Conservation (phyloP, 2,888 invertebrate species). For the Ectemnius cavifrons region DNA sequence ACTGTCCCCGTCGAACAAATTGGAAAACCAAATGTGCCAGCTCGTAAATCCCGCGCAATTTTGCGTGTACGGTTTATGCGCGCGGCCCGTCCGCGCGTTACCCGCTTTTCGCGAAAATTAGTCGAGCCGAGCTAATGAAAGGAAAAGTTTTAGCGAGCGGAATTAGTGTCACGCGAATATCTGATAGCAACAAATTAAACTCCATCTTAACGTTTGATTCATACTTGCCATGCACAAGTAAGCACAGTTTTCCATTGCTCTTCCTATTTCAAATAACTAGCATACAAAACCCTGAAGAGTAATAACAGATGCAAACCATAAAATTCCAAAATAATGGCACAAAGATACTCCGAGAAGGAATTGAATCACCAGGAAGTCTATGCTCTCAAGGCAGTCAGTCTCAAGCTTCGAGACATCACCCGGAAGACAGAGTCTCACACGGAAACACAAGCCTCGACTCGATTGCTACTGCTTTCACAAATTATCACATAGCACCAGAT, state of each 20-base stretch:
- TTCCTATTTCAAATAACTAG: not conserved
- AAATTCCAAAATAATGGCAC: not conserved
- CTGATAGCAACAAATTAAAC: not conserved
- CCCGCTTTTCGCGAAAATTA: constrained; percentile 32
- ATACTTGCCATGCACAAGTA: not conserved
- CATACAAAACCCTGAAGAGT: not conserved
- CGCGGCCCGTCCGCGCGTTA: not conserved
- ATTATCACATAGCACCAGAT: constrained; percentile 22
- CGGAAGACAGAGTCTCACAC: not conserved
- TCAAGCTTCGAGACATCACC: not conserved
- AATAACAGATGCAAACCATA: not conserved
- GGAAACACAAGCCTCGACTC: not conserved
- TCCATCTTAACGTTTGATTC: not conserved
- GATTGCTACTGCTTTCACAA: constrained; percentile 28
- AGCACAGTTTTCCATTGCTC: not conserved
- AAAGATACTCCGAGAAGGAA: not conserved
- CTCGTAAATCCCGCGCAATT: constrained; percentile 45
- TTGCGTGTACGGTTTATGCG: constrained; percentile 11
- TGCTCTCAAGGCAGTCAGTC: not conserved
- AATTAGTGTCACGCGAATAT: not conserved
- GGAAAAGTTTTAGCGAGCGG: constrained; percentile 1
- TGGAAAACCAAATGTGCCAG: constrained; percentile 50
- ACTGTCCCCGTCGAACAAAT: constrained; percentile 46
- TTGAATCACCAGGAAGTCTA: not conserved
- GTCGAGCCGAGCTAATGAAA: constrained; percentile 5